These are phyloP conservation scores for Sthenelais limicola DNA, from an alignment of 2,888 invertebrate species.

Conservation along the genomic window DNA sequence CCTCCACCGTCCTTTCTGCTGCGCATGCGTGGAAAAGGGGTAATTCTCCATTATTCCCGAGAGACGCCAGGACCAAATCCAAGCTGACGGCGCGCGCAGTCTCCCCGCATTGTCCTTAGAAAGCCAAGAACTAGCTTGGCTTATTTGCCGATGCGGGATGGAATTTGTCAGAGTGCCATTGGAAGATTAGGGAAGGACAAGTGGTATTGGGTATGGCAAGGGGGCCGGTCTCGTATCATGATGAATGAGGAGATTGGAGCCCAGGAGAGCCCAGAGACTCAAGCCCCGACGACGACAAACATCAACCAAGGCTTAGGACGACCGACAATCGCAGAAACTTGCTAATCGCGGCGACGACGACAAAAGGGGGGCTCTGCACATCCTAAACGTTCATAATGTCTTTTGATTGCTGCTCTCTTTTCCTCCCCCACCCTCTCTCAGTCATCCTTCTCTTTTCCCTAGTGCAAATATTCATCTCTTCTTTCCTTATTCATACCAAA, in stretches of 20 bases:
- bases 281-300: slow-evolving; percentile 32
- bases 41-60: slow-evolving; percentile 18
- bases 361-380: too few species aligned
- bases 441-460: too few species aligned
- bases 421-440: too few species aligned
- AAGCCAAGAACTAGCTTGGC: slow-evolving; percentile 39
- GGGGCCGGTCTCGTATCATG: slow-evolving; percentile 5
- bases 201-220: slow-evolving; percentile 31
- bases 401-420: too few species aligned
- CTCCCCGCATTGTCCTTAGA: slow-evolving; percentile 32
- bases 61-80: slow-evolving; percentile 20
- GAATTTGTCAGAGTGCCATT: slow-evolving; percentile 38
- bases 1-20: too few species aligned
- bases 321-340: slow-evolving; percentile 35
- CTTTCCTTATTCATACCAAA: too few species aligned
- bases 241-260: slow-evolving; percentile 24
- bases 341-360: slow-evolving; percentile 16
- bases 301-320: slow-evolving; percentile 33
- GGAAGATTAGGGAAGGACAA: slow-evolving; percentile 37
- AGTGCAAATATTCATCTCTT: too few species aligned
- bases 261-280: slow-evolving; percentile 18
- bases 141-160: slow-evolving; percentile 38
- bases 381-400: too few species aligned
- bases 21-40: too few species aligned
- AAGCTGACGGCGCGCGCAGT: slow-evolving; percentile 10